Conservation (phyloP, 1,140 invertebrate genomes). For the Pogonognathellus flavescens region DNA sequence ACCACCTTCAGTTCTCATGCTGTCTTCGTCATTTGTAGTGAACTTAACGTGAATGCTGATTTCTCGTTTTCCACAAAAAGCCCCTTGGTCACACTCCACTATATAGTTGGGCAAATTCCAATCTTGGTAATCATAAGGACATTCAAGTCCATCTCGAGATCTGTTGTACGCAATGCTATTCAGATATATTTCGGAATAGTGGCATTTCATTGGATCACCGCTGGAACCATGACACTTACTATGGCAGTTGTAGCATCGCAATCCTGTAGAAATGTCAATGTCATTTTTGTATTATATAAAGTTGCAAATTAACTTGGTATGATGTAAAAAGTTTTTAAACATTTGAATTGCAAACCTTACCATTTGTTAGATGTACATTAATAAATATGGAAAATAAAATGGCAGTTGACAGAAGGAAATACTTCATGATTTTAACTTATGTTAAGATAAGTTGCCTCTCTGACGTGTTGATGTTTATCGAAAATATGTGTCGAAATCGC, state of each 20-base stretch:
- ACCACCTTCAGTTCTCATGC: background rate
- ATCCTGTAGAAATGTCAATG: background rate
- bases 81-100: background rate
- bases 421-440: too few species aligned
- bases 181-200: background rate
- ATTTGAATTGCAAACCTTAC: too few species aligned
- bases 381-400: too few species aligned
- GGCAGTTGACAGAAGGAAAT: too few species aligned
- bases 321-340: too few species aligned
- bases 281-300: too few species aligned
- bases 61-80: slow-evolving; percentile 25
- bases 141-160: slow-evolving; percentile 13
- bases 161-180: background rate
- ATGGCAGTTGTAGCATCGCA: slow-evolving; percentile 31
- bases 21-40: background rate
- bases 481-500: too few species aligned
- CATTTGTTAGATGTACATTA: too few species aligned
- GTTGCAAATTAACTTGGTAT: too few species aligned
- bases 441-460: too few species aligned
- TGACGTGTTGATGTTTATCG: too few species aligned
- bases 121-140: background rate
- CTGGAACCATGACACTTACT: background rate
- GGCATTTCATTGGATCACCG: background rate
- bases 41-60: background rate
- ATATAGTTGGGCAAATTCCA: slow-evolving; percentile 2